Conservation (phyloP, 2,797 vertebrate genomes). For the Esox lucius region DNA sequence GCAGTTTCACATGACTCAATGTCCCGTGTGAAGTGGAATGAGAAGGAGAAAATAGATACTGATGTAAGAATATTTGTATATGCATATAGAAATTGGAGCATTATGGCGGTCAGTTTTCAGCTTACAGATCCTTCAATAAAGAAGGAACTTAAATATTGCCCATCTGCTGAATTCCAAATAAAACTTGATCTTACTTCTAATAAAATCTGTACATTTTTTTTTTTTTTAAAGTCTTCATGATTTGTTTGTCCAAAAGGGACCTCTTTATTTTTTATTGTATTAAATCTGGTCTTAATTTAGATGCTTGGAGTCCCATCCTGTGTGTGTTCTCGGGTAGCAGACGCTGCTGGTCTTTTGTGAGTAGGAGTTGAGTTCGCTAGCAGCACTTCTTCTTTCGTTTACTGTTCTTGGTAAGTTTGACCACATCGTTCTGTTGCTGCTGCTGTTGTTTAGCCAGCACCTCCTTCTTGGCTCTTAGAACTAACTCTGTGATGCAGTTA, state of each 20-base stretch:
- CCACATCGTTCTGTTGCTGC: constrained; percentile 97
- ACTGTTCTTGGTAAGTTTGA: constrained; percentile 97
- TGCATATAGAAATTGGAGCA: constrained; percentile 69
- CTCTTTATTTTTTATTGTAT: constrained; percentile 62
- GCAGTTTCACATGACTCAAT: constrained; percentile 55
- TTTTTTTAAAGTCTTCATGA: constrained; percentile 53
- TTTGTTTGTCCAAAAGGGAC: constrained; percentile 57
- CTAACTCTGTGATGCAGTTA: constrained; percentile 98
- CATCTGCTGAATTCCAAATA: constrained; percentile 83
- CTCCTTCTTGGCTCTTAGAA: constrained; percentile 97
- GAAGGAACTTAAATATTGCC: constrained; percentile 85
- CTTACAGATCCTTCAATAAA: constrained; percentile 76
- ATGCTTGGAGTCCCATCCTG: constrained; percentile 68
- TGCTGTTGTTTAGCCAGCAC: constrained; percentile 96
- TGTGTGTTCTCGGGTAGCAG: constrained; percentile 35
- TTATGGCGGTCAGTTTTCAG: constrained; percentile 79
- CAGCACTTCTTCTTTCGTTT: constrained; percentile 99
- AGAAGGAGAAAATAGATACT: constrained; percentile 64
- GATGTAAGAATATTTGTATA: constrained; percentile 38
- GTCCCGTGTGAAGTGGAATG: constrained; percentile 79
- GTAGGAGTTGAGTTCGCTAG: constrained; percentile 74
- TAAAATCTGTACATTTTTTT: constrained; percentile 80
- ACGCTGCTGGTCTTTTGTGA: constrained; percentile 33
- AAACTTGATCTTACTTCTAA: constrained; percentile 72
- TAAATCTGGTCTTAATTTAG: constrained; percentile 76